Conservation (phyloP, 2,797 vertebrate species). For the Petrocephalus sullivani region DNA sequence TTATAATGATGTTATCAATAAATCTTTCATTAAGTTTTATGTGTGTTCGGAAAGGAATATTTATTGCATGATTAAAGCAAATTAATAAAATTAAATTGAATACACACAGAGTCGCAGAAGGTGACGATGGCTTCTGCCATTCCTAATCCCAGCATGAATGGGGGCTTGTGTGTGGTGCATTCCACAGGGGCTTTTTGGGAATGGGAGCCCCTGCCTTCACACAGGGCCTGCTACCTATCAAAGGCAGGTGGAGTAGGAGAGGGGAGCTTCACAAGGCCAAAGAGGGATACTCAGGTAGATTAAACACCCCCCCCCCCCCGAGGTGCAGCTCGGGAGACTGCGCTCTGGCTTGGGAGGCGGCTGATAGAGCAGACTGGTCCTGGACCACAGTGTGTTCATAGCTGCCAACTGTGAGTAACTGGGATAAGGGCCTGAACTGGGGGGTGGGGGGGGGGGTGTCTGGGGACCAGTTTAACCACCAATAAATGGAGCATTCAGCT, state of each 20-base stretch:
- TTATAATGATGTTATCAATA: neutral
- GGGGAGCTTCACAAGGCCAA: neutral
- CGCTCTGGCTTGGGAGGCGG: slow-evolving; percentile 26
- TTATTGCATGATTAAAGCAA: neutral
- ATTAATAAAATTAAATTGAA: neutral
- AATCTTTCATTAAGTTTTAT: neutral
- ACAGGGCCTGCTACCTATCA: slow-evolving; percentile 32
- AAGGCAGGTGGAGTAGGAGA: neutral
- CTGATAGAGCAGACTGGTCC: slow-evolving; percentile 30
- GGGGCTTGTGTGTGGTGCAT: slow-evolving; percentile 60
- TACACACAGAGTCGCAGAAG: slow-evolving; percentile 23
- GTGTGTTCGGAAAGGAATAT: neutral
- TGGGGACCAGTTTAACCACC: slow-evolving; percentile 28
- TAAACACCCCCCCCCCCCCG: slow-evolving; percentile 28
- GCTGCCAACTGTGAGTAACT: slow-evolving; percentile 31
- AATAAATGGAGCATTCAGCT: slow-evolving; percentile 37
- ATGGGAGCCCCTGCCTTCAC: slow-evolving; percentile 55
- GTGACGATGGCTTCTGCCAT: slow-evolving; percentile 41
- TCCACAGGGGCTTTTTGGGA: slow-evolving; percentile 57
- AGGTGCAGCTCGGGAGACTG: slow-evolving; percentile 25
- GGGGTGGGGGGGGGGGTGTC: slow-evolving; percentile 29
- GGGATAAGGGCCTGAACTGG: slow-evolving; percentile 41
- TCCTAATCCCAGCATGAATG: slow-evolving; percentile 62
- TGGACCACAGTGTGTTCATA: slow-evolving; percentile 31
- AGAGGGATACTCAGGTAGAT: neutral